Base-by-base conservation (phyloP, 2,797 vertebrate genomes). In the Crossoptilon crossoptilon region DNA sequence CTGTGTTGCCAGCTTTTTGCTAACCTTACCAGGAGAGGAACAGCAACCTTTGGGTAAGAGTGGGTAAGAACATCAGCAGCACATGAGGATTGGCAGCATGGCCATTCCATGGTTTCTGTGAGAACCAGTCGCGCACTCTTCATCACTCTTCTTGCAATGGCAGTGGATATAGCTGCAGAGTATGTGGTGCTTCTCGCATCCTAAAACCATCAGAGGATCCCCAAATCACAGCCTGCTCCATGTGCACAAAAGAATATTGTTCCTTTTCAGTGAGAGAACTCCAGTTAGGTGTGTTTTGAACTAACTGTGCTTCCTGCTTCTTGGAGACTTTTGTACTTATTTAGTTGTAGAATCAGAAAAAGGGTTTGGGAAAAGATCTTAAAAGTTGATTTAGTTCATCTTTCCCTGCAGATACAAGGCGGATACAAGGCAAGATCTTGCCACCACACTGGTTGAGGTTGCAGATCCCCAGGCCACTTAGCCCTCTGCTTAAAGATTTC, bases 341-440 rank as follows among this genome's bases (percentile, higher is more conserved):
- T 84, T 59, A 9, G 1, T 22, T 6, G 44, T 1, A 87, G 37
- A 66, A 73, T 44, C n/a, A 67, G 37, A 49, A 91, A 69, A 59
- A 22, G 0, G 19, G 7, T 46, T 68, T 33, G 51, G 17, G 23
- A 59, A 69, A 72, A 39, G 8, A 48, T 7, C 3, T 64, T 44
- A 35, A 49, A n/a, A 68, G 1, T 2, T 70, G 10, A 16, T 59
- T 26, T 53, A 2, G 0, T 56, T 59, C 4, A 15, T 41, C 6
- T 43, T 44, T 62, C 58, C n/a, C 27, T 59, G 6, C 31, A n/a
- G n/a, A n/a, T n/a, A n/a, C n/a, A 51, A 71, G 10, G 11, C 17
- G 58, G 31, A 44, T 48, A 6, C 23, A 56, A 60, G 21, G 3
- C 11, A 78, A 26, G 12, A 56, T 69, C 35, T 33, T 68, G 24